Percentiles rank a stretch among this genome's conserved stretches.
These are phyloP conservation scores for Drosophila parthenogenetica DNA, from an alignment of 2,888 invertebrate genomes.

Conservation along the genomic window DNA sequence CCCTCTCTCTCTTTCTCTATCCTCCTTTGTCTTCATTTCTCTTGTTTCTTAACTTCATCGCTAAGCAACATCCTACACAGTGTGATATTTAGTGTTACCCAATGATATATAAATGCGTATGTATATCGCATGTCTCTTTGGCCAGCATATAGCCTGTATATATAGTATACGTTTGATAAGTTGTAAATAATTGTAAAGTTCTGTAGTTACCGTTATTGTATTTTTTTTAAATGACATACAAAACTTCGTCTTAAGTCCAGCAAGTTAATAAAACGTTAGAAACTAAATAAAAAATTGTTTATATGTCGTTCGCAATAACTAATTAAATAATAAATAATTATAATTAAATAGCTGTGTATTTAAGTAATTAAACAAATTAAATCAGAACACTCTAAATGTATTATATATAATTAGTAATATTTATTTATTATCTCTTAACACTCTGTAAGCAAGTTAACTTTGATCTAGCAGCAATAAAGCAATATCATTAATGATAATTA, in stretches of 20 bases:
- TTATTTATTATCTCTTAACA: conserved; percentile 73
- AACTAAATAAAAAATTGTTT: conserved; percentile 50
- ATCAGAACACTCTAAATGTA: conserved; percentile 40
- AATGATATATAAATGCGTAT: conserved; percentile 47
- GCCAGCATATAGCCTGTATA: conserved; percentile 51
- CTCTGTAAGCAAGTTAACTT: conserved; percentile 60
- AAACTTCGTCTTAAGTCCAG: conserved; percentile 30
- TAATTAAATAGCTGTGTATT: conserved; percentile 35
- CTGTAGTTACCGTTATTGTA: conserved; percentile 73
- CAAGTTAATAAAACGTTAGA: conserved; percentile 14
- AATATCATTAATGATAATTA: conserved; percentile 64
- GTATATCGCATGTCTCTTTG: conserved; percentile 45
- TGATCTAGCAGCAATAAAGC: conserved; percentile 74
- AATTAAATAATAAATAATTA: conserved; percentile 12
- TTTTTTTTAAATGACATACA: conserved; percentile 55
- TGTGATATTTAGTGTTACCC: conserved; percentile 84
- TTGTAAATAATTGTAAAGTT: conserved; percentile 71
- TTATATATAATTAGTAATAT: conserved; percentile 59
- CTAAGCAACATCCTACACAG: conserved; percentile 83
- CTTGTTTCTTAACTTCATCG: conserved; percentile 46
- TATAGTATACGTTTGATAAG: conserved; percentile 44
- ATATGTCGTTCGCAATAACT: conserved; percentile 29
- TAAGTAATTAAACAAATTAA: conserved; percentile 42
- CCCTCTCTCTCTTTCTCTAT: conserved; percentile 36
- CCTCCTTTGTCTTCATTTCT: conserved; percentile 43